A percentile compares a stretch with the other conserved stretches of the same genome.
Evolutionary conservation across 2,113 vertebrate genomes (phyloP).

Genomic region (Asarcornis scutulata): DNA sequence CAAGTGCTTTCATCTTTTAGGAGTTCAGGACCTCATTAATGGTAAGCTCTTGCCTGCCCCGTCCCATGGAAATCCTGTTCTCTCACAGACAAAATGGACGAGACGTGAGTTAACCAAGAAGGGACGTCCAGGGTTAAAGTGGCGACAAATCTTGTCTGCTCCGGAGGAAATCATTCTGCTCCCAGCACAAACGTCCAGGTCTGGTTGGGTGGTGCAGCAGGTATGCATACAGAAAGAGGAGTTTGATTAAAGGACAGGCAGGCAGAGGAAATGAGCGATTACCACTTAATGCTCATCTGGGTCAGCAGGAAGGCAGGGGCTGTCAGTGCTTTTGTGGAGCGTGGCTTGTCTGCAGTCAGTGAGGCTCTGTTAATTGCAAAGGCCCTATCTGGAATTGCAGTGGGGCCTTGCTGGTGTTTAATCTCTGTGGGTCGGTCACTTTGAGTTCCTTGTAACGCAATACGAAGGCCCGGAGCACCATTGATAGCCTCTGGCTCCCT

Average conservation of each 20-base stretch:
- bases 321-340: not conserved
- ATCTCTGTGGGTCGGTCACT: not conserved
- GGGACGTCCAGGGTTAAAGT: not conserved
- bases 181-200: fast-evolving
- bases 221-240: not conserved
- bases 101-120: not conserved
- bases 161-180: not conserved
- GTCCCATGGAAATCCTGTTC: not conserved
- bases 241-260: not conserved
- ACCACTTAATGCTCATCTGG: not conserved
- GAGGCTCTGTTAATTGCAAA: not conserved
- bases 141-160: not conserved
- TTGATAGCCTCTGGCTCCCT: not conserved
- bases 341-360: not conserved
- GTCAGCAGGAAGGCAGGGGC: not conserved
- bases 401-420: not conserved
- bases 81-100: not conserved
- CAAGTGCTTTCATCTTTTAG: not conserved
- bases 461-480: not conserved
- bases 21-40: not conserved
- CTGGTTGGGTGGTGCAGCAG: not conserved
- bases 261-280: not conserved
- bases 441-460: not conserved
- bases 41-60: not conserved
- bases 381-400: not conserved